Percentiles rank a stretch among this genome's conserved stretches.
Conservation (phyloP, 1,140 invertebrate species). For the Drosophila eugracilis region DNA sequence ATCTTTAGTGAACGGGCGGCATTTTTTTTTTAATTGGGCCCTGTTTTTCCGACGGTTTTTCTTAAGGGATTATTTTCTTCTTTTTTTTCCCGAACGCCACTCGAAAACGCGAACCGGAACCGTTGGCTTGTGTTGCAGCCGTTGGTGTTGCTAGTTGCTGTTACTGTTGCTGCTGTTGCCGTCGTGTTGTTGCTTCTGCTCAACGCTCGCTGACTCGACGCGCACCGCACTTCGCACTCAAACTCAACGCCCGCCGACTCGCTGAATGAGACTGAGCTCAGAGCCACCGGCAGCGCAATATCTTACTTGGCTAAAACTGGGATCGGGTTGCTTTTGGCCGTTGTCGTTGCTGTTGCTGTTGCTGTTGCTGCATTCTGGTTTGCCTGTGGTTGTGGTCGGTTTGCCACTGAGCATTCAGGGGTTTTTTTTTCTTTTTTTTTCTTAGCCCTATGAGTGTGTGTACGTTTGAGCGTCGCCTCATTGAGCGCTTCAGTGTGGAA, state of each 20-base stretch:
- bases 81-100: neutral
- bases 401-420: conserved; percentile 47
- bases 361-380: conserved; percentile 57
- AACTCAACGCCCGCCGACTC: conserved; percentile 58
- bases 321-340: conserved; percentile 42
- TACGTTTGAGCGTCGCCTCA: conserved; percentile 33
- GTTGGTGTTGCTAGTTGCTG: conserved; percentile 19
- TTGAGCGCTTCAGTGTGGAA: conserved; percentile 51
- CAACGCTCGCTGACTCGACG: conserved; percentile 53
- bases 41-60: conserved; percentile 34
- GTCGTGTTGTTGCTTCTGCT: conserved; percentile 28
- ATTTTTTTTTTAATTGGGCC: conserved; percentile 17
- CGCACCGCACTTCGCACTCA: conserved; percentile 47
- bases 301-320: conserved; percentile 42
- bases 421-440: conserved; percentile 4
- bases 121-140: conserved; percentile 28
- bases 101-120: conserved; percentile 32
- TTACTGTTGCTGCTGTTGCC: conserved; percentile 26
- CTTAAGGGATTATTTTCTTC: neutral
- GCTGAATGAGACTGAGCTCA: conserved; percentile 62
- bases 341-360: conserved; percentile 25
- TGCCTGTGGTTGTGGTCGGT: conserved; percentile 54
- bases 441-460: neutral
- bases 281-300: conserved; percentile 45
- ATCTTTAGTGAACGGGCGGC: conserved; percentile 4